phyloP scores from a whole-genome alignment of 2,797 vertebrate genomes.

The Sphaeramia orbicularis region DNA sequence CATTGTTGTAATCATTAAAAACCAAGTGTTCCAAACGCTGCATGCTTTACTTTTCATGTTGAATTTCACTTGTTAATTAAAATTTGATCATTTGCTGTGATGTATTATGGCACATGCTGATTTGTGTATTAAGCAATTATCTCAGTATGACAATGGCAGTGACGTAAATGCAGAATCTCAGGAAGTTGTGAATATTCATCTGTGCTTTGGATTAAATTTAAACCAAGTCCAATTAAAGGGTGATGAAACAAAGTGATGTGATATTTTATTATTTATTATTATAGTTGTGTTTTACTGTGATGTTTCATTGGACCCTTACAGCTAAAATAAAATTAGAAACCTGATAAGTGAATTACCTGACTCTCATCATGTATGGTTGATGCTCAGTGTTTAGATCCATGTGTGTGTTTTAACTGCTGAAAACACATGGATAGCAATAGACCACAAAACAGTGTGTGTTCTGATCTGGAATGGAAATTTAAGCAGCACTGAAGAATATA shows the following conservation, averaged over 20 bases:
- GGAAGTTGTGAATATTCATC: neutral
- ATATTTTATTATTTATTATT: neutral
- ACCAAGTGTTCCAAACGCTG: neutral
- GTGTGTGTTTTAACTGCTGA: constrained; percentile 16
- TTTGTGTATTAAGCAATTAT: neutral
- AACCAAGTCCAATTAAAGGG: neutral
- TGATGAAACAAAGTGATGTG: neutral
- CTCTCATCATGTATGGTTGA: constrained; percentile 4
- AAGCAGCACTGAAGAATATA: neutral
- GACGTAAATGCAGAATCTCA: neutral
- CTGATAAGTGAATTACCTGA: constrained; percentile 13
- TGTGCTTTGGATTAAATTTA: constrained; percentile 1
- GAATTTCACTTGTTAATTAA: neutral
- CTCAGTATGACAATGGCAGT: neutral
- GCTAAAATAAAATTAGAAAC: constrained; percentile 3
- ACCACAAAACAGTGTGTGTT: constrained; percentile 5
- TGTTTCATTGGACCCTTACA: neutral
- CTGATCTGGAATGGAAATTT: constrained; percentile 15
- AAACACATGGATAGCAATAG: neutral
- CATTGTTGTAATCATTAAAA: constrained; percentile 14
- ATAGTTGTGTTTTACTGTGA: neutral
- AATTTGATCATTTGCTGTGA: neutral
- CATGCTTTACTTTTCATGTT: neutral
- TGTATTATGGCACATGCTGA: constrained; percentile 1
- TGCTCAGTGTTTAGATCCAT: neutral